These are phyloP conservation scores for Samia ricini DNA, from an alignment of 1,140 invertebrate species.

Conservation along the genomic window DNA sequence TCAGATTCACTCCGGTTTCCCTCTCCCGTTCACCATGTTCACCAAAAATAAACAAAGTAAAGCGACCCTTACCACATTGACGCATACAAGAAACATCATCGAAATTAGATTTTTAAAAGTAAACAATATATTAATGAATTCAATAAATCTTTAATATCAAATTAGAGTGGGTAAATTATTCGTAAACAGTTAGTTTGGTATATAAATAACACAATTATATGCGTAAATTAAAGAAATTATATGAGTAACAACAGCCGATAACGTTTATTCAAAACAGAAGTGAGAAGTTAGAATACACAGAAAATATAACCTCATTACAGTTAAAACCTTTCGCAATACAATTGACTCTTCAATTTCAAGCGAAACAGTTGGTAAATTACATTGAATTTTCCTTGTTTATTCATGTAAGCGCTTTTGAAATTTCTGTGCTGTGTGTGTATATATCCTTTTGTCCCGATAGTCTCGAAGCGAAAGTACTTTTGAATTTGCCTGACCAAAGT, in stretches of 20 bases:
- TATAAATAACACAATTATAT: too few relatives aligned
- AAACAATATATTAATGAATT: too few relatives aligned
- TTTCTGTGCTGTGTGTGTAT: neutral
- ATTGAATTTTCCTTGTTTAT: constrained; percentile 2
- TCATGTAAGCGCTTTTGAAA: neutral
- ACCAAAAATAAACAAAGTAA: too few relatives aligned
- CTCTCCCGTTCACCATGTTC: too few relatives aligned
- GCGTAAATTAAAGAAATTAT: too few relatives aligned
- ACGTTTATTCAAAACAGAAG: neutral
- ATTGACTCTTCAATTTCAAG: constrained; percentile 1
- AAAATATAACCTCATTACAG: constrained; percentile 5
- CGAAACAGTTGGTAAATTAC: neutral
- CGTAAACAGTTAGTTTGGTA: too few relatives aligned
- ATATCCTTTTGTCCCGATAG: neutral
- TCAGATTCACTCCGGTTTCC: too few relatives aligned
- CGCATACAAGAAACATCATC: too few relatives aligned
- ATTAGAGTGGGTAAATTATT: too few relatives aligned
- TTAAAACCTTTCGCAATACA: constrained; percentile 3
- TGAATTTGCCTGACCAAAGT: neutral
- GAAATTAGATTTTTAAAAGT: too few relatives aligned
- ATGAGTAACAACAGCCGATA: neutral
- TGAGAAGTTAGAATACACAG: constrained; percentile 2
- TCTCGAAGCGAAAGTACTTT: neutral
- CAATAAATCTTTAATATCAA: too few relatives aligned
- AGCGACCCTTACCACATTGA: too few relatives aligned